Conservation (phyloP, 2,797 vertebrate genomes). For the Pseudotriccus pelzelni region DNA sequence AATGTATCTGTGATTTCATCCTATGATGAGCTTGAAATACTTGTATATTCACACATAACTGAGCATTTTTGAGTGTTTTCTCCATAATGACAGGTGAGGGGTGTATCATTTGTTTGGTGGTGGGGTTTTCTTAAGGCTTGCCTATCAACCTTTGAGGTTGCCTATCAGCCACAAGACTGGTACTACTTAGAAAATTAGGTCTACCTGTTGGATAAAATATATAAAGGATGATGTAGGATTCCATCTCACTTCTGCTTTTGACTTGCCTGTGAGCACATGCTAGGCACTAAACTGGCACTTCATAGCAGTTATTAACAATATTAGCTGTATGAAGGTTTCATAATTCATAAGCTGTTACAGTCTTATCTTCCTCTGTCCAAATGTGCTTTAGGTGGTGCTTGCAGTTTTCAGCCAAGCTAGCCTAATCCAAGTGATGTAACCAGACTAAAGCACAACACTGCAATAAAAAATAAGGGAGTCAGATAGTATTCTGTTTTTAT, state of each 20-base stretch:
- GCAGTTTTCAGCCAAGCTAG: not conserved
- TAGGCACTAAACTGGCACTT: not conserved
- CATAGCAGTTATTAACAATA: not conserved
- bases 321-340: not conserved
- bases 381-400: not conserved
- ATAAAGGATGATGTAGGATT: not conserved
- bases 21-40: not conserved
- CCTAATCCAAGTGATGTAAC: not conserved
- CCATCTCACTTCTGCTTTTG: not conserved
- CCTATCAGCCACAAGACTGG: not conserved
- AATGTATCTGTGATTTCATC: not conserved
- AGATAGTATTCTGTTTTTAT: not conserved
- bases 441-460: not conserved
- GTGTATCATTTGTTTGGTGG: not conserved
- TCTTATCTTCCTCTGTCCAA: not conserved
- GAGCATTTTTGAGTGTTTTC: not conserved
- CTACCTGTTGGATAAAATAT: not conserved
- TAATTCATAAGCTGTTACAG: not conserved
- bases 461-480: not conserved
- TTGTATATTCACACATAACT: not conserved
- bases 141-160: not conserved
- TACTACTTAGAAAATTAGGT: not conserved
- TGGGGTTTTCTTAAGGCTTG: not conserved
- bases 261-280: not conserved
- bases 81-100: not conserved